Percentiles rank a stretch among this genome's conserved stretches.
These are phyloP conservation scores for Ploceus nigricollis DNA, from an alignment of 2,113 vertebrate species.

Conservation along the genomic window DNA sequence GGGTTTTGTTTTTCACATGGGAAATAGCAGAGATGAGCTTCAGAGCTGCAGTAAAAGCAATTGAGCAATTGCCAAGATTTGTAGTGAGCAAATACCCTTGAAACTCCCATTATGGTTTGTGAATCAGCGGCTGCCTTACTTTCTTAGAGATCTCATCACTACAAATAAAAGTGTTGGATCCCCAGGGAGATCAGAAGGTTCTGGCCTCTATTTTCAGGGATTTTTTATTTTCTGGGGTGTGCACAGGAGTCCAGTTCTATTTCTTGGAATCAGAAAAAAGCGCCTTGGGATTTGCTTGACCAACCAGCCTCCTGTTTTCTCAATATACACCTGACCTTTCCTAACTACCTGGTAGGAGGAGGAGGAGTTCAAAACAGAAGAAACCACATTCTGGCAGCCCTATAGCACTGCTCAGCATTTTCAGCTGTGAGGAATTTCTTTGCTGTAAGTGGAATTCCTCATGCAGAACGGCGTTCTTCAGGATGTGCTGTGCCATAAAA, in stretches of 20 bases:
- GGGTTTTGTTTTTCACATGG: constrained; percentile 34
- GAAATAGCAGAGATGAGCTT: neutral
- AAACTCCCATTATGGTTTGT: constrained; percentile 38
- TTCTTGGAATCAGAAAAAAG: neutral
- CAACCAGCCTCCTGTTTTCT: neutral
- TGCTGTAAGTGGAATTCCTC: neutral
- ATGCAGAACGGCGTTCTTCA: neutral
- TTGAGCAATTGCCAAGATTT: constrained; percentile 17
- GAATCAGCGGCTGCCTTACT: constrained; percentile 7
- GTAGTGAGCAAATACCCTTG: constrained; percentile 16
- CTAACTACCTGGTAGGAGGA: neutral
- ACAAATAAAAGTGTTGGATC: neutral
- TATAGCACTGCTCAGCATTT: neutral
- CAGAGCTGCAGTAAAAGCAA: constrained; percentile 23
- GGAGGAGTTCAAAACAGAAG: neutral
- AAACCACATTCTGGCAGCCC: neutral
- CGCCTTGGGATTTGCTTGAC: neutral
- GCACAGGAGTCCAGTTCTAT: neutral
- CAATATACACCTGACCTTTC: neutral
- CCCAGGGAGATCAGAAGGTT: neutral
- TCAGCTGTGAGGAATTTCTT: neutral
- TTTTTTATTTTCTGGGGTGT: neutral
- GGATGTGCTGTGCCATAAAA: neutral
- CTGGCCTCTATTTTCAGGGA: neutral
- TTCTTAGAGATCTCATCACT: constrained; percentile 44